phyloP scores from a whole-genome alignment of 2,113 vertebrate species.

The Cyprinodon variegatus region DNA sequence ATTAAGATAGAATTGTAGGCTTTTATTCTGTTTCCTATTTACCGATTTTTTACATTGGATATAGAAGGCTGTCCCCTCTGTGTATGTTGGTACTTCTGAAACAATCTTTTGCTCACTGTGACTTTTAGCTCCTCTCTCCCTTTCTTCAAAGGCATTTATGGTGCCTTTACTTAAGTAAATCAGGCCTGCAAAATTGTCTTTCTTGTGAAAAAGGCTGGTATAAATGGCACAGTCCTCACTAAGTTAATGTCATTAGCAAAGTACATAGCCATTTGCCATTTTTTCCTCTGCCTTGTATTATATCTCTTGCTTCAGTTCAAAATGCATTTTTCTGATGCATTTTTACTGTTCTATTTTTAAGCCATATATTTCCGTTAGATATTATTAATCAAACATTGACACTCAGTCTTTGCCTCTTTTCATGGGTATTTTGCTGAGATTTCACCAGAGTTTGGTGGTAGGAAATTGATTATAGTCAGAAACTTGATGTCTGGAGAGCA shows the following conservation, averaged over 20 bases:
- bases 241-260: conserved; percentile 12
- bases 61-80: conserved; percentile 6
- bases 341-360: conserved; percentile 20
- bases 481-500: no score
- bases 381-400: conserved; percentile 9
- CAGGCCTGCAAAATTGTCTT: conserved; percentile 30
- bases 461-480: no score
- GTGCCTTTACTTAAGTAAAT: conserved; percentile 31
- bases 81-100: conserved; percentile 4
- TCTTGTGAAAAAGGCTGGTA: conserved; percentile 7
- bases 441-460: background rate
- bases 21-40: conserved; percentile 6
- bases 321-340: conserved; percentile 19
- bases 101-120: conserved; percentile 5
- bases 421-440: background rate
- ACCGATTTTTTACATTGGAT: conserved; percentile 2
- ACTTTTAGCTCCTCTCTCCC: conserved; percentile 12
- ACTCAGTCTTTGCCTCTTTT: conserved; percentile 1
- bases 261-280: conserved; percentile 20
- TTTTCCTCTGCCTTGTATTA: conserved; percentile 33
- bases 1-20: background rate
- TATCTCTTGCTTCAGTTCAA: conserved; percentile 32
- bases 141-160: conserved; percentile 12
- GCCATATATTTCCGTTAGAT: conserved; percentile 15
- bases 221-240: conserved; percentile 31